Evolutionary conservation across 1,140 invertebrate species (phyloP).

Genomic region (Octopus sinensis): DNA sequence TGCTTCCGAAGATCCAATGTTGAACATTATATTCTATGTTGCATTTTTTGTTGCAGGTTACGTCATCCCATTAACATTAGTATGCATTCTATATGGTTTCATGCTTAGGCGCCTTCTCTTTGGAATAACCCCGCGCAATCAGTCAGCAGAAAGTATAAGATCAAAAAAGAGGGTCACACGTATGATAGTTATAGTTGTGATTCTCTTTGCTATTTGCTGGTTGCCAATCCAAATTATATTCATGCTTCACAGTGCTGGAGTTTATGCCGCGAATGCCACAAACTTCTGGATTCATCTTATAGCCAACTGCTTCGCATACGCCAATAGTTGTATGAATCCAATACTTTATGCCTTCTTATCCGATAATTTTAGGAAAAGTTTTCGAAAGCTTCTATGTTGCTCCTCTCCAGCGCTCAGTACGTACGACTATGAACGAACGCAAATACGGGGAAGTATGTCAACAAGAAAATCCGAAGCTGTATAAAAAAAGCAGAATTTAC

Average conservation of each 20-base stretch:
- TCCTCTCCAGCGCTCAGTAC: slow-evolving; percentile 26
- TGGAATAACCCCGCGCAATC: slow-evolving; percentile 66
- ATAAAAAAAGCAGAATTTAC: background rate
- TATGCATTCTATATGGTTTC: slow-evolving; percentile 83
- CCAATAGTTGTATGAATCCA: slow-evolving; percentile 92
- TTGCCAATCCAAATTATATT: slow-evolving; percentile 79
- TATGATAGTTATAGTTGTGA: slow-evolving; percentile 89
- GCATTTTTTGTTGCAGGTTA: slow-evolving; percentile 60
- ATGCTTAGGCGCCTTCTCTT: slow-evolving; percentile 75
- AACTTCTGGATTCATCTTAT: slow-evolving; percentile 75
- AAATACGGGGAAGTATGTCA: background rate
- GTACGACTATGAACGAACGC: slow-evolving; percentile 47
- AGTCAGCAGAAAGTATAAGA: slow-evolving; percentile 70
- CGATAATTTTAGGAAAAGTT: slow-evolving; percentile 82
- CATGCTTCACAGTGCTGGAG: slow-evolving; percentile 55
- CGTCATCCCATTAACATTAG: slow-evolving; percentile 64
- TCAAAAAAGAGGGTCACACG: slow-evolving; percentile 87
- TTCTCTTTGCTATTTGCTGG: slow-evolving; percentile 94
- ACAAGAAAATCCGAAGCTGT: background rate
- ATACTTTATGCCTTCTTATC: slow-evolving; percentile 91
- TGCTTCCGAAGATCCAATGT: background rate
- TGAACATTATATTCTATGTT: slow-evolving; percentile 46
- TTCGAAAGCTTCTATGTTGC: slow-evolving; percentile 66
- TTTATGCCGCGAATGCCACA: slow-evolving; percentile 53
- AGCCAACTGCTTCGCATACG: slow-evolving; percentile 88